Evolutionary conservation across 2,113 vertebrate genomes (phyloP).

Genomic region (Taxidea taxus): DNA sequence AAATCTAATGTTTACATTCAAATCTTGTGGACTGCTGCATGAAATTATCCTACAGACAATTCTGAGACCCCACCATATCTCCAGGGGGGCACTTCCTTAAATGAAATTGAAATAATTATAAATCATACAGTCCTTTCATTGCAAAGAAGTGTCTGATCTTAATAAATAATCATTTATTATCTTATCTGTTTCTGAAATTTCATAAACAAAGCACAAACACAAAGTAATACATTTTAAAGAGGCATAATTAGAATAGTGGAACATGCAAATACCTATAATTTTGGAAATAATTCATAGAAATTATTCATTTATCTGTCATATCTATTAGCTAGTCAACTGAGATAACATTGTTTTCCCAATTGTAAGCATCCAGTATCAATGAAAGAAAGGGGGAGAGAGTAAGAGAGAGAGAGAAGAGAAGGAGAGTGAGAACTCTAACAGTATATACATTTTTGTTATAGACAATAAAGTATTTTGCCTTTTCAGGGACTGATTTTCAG

Average conservation of each 20-base stretch:
- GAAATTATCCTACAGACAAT: not conserved
- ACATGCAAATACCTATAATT: not conserved
- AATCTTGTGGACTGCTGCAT: not conserved
- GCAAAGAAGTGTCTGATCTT: not conserved
- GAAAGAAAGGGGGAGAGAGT: not conserved
- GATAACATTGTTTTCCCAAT: not conserved
- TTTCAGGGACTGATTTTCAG: not conserved
- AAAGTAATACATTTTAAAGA: conserved; percentile 11
- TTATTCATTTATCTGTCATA: not conserved
- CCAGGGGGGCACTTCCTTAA: not conserved
- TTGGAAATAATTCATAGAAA: conserved; percentile 17
- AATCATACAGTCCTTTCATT: not conserved
- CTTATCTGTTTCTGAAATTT: not conserved
- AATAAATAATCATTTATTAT: not conserved
- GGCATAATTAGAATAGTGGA: not conserved
- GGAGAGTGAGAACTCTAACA: not conserved
- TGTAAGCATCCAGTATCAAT: not conserved
- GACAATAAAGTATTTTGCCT: not conserved
- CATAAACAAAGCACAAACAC: not conserved
- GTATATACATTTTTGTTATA: not conserved
- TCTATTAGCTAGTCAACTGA: not conserved
- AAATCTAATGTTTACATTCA: not conserved
- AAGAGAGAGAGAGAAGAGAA: no score
- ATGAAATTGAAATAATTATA: not conserved
- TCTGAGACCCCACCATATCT: not conserved